Evolutionary conservation across 2,888 invertebrate genomes (phyloP).

Genomic region (Eurois occulta): DNA sequence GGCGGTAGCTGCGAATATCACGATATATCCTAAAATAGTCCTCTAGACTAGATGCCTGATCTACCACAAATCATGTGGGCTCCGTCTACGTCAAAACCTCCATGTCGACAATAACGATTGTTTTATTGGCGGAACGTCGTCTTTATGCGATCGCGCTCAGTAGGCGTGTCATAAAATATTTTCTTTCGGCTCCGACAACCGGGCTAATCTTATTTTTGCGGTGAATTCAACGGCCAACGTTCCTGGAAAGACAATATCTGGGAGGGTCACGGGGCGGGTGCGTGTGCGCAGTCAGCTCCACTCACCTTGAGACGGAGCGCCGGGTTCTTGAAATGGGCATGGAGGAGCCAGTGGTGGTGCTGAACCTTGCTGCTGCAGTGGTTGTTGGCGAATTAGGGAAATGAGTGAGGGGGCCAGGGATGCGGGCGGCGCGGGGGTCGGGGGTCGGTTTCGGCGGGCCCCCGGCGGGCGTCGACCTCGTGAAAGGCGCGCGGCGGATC

Average conservation of each 20-base stretch:
- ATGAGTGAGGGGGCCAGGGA: constrained; percentile 76
- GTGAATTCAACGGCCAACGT: constrained; percentile 73
- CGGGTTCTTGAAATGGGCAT: constrained; percentile 75
- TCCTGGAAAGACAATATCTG: constrained; percentile 75
- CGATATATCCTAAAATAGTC: constrained; percentile 49
- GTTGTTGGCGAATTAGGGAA: constrained; percentile 72
- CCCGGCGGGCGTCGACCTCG: constrained; percentile 88
- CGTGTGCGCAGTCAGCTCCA: constrained; percentile 60
- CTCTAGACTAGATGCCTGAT: constrained; percentile 73
- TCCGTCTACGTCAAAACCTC: constrained; percentile 74
- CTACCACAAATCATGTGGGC: constrained; percentile 81
- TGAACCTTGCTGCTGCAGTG: constrained; percentile 56
- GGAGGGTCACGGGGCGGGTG: constrained; percentile 61
- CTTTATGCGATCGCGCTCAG: constrained; percentile 76
- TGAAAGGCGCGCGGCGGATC: constrained; percentile 86
- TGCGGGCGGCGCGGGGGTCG: constrained; percentile 74
- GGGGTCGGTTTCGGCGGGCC: constrained; percentile 84
- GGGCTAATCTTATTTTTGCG: constrained; percentile 78
- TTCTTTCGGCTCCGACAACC: constrained; percentile 74
- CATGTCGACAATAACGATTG: constrained; percentile 77
- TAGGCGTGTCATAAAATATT: constrained; percentile 85
- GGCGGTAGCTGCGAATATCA: constrained; percentile 35
- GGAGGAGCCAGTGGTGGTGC: constrained; percentile 69
- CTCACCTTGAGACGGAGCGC: constrained; percentile 76
- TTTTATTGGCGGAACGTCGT: constrained; percentile 80